Evolutionary conservation across 2,888 invertebrate species (phyloP), one percentile per base, ranked within the genome.

Genomic region (Drosophila robusta): DNA sequence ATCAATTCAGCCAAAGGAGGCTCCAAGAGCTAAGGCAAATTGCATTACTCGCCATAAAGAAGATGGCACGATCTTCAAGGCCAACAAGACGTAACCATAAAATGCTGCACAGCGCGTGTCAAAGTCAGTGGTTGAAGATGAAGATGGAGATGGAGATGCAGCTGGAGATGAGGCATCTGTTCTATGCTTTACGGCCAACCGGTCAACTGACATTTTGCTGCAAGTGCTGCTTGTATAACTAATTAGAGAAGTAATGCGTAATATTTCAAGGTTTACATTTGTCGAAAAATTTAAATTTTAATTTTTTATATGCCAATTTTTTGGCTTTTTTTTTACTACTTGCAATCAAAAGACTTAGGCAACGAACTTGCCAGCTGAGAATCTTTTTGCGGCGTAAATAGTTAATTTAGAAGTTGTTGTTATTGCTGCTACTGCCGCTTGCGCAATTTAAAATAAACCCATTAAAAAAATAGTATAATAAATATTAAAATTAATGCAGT

Each of bases 401-500:
- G 18, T 29, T 34, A 60, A 63, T 24, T 64, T 39, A 16, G 14
- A 32, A 52, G 18, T 38, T n/a, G 29, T 36, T 55, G 60, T 42
- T 51, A 22, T 45, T 54, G 32, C 1, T 45, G 24, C 9, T 45
- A 16, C 12, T 38, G 32, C 14, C 42, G 46, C 47, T 67, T 39
- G 49, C 54, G 70, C 39, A 60, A 76, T 62, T 60, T 57, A 55
- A 77, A 66, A 54, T 54, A 56, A 61, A 41, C 39, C 68, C 57
- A 76, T 76, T 76, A 76, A 63, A 77, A 65, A 78, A 38, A 67
- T 64, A 60, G 45, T 61, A 70, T 62, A 64, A 79, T 81, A 75
- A 84, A 84, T 81, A 84, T 87, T 79, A 84, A 79, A 86, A 81
- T 84, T 58, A 87, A 81, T 80, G 62, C 84, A 67, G 70, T 70